A percentile compares a stretch with the other conserved stretches of the same genome.
Conservation (phyloP, 2,113 vertebrate genomes). For the Penelope pileata region DNA sequence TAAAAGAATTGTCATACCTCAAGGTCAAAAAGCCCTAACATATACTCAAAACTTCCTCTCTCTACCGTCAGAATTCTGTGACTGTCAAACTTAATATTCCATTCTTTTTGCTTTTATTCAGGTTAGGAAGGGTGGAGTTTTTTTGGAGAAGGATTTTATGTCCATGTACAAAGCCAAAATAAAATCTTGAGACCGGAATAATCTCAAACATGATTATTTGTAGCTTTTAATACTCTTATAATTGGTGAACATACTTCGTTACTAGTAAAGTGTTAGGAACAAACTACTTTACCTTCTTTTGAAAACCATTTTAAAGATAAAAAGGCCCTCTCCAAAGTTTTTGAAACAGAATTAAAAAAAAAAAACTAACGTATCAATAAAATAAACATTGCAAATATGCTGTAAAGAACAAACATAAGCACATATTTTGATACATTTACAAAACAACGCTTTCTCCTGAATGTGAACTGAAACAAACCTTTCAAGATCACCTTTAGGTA, state of each 20-base stretch:
- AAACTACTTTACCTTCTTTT: background rate
- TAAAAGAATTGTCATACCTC: background rate
- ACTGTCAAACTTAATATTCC: background rate
- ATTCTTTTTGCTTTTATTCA: background rate
- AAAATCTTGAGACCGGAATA: background rate
- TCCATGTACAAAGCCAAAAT: background rate
- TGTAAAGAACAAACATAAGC: background rate
- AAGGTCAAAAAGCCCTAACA: background rate
- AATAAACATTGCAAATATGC: background rate
- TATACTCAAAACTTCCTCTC: background rate
- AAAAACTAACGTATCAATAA: background rate
- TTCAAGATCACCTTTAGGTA: background rate
- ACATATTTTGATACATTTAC: background rate
- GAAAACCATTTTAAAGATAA: no score
- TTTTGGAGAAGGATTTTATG: background rate
- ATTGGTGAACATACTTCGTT: background rate
- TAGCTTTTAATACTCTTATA: background rate
- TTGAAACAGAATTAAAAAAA: accelerated
- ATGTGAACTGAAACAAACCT: background rate
- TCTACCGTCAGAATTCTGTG: background rate
- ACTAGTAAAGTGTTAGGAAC: background rate
- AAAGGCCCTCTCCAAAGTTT: background rate
- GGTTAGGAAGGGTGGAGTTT: background rate
- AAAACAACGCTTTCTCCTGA: background rate
- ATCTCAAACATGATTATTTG: background rate